These are phyloP conservation scores for Paralinhomoeus sp. DNA, from an alignment of 2,888 invertebrate genomes.

Conservation along the genomic window DNA sequence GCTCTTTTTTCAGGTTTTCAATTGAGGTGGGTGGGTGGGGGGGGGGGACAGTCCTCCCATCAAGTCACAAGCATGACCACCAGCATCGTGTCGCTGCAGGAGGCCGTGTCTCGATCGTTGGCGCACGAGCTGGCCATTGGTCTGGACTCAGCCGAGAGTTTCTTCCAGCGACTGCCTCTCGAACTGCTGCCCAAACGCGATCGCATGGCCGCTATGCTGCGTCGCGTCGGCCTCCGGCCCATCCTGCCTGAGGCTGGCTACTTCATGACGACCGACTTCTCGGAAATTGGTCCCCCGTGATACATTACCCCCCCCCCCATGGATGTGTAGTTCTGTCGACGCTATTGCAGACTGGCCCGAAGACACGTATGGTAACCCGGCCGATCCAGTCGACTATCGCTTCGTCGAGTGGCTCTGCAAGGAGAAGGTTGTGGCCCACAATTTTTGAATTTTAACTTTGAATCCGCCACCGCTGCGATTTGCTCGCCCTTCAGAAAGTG, in stretches of 20 bases:
- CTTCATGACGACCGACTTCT: constrained; percentile 73
- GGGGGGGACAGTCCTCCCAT: too few species aligned
- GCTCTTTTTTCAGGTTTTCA: too few species aligned
- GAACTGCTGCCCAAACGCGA: constrained; percentile 57
- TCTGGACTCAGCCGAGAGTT: too few species aligned
- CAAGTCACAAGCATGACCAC: too few species aligned
- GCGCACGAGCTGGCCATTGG: too few species aligned
- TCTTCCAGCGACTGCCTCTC: too few species aligned
- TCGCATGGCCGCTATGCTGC: constrained; percentile 47
- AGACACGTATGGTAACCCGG: constrained; percentile 28
- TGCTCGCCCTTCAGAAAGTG: constrained; percentile 39
- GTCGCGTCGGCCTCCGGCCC: constrained; percentile 61
- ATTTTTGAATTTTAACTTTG: neutral
- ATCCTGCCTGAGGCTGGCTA: constrained; percentile 88
- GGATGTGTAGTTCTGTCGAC: neutral
- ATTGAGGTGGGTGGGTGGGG: too few species aligned
- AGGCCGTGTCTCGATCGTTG: too few species aligned
- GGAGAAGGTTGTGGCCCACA: constrained; percentile 34
- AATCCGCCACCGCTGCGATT: neutral
- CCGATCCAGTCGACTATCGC: constrained; percentile 45
- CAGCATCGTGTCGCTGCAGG: too few species aligned
- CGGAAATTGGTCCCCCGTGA: neutral
- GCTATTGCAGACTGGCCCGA: constrained; percentile 34
- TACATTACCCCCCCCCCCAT: neutral
- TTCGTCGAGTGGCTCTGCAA: constrained; percentile 90